A percentile compares a stretch with the other conserved stretches of the same genome.
phyloP scores from a whole-genome alignment of 2,797 vertebrate species.

The Danio choprae region DNA sequence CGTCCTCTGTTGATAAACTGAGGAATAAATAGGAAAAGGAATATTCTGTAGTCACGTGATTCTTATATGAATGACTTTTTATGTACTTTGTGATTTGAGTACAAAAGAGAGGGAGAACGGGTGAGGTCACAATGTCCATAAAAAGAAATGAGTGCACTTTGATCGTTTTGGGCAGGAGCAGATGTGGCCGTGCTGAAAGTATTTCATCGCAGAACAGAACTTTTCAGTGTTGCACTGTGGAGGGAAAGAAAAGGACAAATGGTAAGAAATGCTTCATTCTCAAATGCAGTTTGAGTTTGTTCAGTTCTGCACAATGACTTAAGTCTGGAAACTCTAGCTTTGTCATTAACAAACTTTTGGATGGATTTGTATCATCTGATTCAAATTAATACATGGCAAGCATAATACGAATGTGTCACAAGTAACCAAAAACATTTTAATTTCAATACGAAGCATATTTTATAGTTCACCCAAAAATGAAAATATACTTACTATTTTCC shows the following conservation, averaged over 20 bases:
- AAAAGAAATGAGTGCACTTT: slow-evolving; percentile 72
- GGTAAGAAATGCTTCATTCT: not conserved
- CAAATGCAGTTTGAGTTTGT: not conserved
- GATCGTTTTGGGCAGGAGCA: slow-evolving; percentile 73
- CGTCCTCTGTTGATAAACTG: slow-evolving; percentile 42
- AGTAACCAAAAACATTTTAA: not conserved
- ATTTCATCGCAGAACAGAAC: slow-evolving; percentile 66
- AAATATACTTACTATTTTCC: not conserved
- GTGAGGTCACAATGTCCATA: slow-evolving; percentile 59
- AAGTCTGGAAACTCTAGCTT: not conserved
- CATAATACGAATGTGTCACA: not conserved
- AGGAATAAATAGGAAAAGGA: slow-evolving; percentile 49
- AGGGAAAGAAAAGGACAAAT: not conserved
- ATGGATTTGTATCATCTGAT: not conserved
- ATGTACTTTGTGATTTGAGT: not conserved
- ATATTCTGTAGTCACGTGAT: not conserved
- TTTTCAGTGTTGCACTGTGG: slow-evolving; percentile 73
- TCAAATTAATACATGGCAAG: not conserved
- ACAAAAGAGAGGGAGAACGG: too few species aligned
- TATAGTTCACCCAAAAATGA: not conserved
- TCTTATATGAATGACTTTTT: not conserved
- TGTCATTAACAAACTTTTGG: not conserved
- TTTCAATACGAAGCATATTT: too few species aligned
- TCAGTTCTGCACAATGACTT: not conserved
- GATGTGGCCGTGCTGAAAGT: slow-evolving; percentile 68